Evolutionary conservation across 2,888 invertebrate species (phyloP).

Genomic region (Melinaea menophilus): DNA sequence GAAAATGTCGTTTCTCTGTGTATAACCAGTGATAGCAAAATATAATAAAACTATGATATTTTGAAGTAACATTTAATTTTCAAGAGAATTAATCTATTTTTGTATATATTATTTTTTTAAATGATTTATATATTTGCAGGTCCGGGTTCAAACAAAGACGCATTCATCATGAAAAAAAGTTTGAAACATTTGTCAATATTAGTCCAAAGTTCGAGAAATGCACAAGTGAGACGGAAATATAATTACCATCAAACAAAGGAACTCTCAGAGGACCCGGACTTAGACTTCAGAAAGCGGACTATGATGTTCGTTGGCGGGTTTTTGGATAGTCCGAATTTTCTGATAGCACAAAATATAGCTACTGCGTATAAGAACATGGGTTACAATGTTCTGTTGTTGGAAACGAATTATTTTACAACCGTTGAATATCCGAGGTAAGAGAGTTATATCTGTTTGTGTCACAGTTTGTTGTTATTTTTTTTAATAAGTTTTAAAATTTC

Average conservation of each 20-base stretch:
- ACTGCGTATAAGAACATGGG: constrained; percentile 44
- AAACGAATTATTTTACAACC: constrained; percentile 38
- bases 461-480: neutral
- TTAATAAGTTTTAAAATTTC: constrained; percentile 33
- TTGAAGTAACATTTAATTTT: too few species aligned
- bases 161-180: constrained; percentile 45
- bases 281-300: constrained; percentile 48
- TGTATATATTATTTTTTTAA: neutral
- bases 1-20: too few species aligned
- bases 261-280: constrained; percentile 42
- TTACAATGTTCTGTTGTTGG: constrained; percentile 38
- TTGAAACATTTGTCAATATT: constrained; percentile 45
- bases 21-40: too few species aligned
- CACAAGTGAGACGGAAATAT: constrained; percentile 41
- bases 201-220: constrained; percentile 38
- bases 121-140: constrained; percentile 43
- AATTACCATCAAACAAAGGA: constrained; percentile 50
- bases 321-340: constrained; percentile 48
- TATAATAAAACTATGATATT: too few species aligned
- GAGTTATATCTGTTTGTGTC: neutral
- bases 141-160: constrained; percentile 48
- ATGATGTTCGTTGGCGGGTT: constrained; percentile 55
- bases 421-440: constrained; percentile 57
- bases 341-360: constrained; percentile 38
- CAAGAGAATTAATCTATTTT: too few species aligned